Percentiles rank a stretch among this genome's conserved stretches.
Conservation (phyloP, 2,888 invertebrate genomes). For the Sussaba pulchella region DNA sequence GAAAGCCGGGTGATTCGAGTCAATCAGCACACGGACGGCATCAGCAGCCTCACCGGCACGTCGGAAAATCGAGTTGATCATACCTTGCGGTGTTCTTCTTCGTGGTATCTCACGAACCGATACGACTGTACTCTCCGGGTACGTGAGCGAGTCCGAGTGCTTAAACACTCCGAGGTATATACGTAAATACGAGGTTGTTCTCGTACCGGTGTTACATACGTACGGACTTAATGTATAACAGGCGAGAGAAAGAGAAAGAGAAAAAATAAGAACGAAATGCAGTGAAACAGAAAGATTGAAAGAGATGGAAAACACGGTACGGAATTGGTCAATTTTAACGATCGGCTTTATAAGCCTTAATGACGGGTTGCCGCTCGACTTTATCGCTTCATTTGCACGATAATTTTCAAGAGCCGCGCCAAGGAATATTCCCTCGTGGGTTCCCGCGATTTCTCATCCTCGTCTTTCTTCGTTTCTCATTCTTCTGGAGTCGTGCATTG, state of each 20-base stretch:
- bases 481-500: conserved; percentile 41
- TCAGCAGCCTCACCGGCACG: conserved; percentile 16
- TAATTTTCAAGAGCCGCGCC: conserved; percentile 68
- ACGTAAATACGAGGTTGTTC: conserved; percentile 45
- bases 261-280: too few species aligned
- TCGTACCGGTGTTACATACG: conserved; percentile 21
- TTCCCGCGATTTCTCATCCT: conserved; percentile 42
- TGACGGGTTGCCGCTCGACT: conserved; percentile 72
- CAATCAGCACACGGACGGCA: conserved; percentile 41
- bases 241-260: too few species aligned
- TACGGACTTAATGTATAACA: neutral
- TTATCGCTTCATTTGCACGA: conserved; percentile 78
- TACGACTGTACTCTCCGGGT: conserved; percentile 28
- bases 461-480: conserved; percentile 40
- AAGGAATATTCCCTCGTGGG: conserved; percentile 41
- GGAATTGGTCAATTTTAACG: conserved; percentile 75
- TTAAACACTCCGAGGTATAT: conserved; percentile 27
- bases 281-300: conserved; percentile 13
- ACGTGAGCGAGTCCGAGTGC: conserved; percentile 45
- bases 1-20: conserved; percentile 39
- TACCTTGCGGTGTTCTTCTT: conserved; percentile 25
- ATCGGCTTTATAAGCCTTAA: conserved; percentile 77
- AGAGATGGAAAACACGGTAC: conserved; percentile 49
- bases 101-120: conserved; percentile 9
- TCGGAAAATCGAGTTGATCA: conserved; percentile 2